These are phyloP conservation scores for Lagorchestes hirsutus DNA, from an alignment of 2,797 vertebrate genomes.

Conservation along the genomic window DNA sequence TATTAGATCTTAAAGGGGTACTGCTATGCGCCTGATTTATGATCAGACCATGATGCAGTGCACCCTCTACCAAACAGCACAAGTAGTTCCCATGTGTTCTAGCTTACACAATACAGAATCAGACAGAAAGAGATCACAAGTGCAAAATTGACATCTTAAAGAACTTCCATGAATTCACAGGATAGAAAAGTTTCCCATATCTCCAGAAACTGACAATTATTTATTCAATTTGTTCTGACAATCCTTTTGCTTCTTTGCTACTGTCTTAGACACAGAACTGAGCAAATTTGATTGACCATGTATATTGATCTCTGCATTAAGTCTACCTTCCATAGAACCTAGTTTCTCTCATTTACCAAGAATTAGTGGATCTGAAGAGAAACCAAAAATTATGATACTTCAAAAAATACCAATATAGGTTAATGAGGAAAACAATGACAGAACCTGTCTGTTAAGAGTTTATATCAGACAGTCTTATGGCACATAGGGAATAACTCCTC, in stretches of 20 bases:
- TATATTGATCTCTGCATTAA: background rate
- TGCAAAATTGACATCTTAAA: background rate
- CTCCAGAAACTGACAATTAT: background rate
- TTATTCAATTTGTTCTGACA: background rate
- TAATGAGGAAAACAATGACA: background rate
- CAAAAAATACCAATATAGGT: rapidly evolving
- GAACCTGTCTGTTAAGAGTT: background rate
- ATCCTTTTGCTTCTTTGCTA: background rate
- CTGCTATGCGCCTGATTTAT: background rate
- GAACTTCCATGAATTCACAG: background rate
- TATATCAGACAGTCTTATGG: background rate
- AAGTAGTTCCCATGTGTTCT: background rate
- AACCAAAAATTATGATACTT: background rate
- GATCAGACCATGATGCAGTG: background rate
- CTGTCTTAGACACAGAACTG: background rate
- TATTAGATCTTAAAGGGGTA: background rate
- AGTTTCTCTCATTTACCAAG: conserved; percentile 22
- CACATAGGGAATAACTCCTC: background rate
- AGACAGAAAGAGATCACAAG: background rate
- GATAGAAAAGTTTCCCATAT: background rate
- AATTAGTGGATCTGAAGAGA: background rate
- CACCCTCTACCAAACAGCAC: background rate
- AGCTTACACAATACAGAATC: background rate
- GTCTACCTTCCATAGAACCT: background rate
- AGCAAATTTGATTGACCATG: background rate